phyloP scores from a whole-genome alignment of 2,113 vertebrate species.

The Chionomys nivalis region DNA sequence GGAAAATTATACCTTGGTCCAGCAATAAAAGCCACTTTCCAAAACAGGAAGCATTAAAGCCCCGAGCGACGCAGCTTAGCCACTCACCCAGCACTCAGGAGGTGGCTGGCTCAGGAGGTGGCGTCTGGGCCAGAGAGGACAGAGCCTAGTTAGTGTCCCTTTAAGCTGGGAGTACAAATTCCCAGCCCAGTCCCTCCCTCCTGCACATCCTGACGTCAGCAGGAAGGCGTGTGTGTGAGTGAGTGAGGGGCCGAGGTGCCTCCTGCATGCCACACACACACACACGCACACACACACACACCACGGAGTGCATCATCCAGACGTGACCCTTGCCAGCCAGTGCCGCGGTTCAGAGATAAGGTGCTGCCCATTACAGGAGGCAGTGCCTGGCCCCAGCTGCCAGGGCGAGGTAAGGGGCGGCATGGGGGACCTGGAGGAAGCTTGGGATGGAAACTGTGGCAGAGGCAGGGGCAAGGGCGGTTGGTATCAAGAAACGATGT shows the following conservation, averaged over 20 bases:
- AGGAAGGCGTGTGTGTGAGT: conserved; percentile 79
- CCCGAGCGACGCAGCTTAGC: neutral
- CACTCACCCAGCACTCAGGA: neutral
- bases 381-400: conserved; percentile 13
- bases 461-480: neutral
- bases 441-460: neutral
- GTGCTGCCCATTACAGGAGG: conserved; percentile 40
- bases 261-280: conserved; percentile 62
- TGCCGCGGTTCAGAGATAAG: neutral
- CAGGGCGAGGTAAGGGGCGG: conserved; percentile 64
- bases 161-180: conserved; percentile 82
- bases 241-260: conserved; percentile 76
- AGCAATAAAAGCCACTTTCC: conserved; percentile 71
- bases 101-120: neutral
- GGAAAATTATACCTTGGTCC: conserved; percentile 66
- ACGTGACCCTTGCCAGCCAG: conserved; percentile 62
- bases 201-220: conserved; percentile 85
- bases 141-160: conserved; percentile 53
- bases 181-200: conserved; percentile 81
- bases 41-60: conserved; percentile 26
- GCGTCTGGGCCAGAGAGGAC: neutral
- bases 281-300: neutral
- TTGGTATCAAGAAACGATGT: neutral
- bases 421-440: neutral
- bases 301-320: conserved; percentile 48